Conservation (phyloP, 2,797 vertebrate genomes). For the Enoplosus armatus region DNA sequence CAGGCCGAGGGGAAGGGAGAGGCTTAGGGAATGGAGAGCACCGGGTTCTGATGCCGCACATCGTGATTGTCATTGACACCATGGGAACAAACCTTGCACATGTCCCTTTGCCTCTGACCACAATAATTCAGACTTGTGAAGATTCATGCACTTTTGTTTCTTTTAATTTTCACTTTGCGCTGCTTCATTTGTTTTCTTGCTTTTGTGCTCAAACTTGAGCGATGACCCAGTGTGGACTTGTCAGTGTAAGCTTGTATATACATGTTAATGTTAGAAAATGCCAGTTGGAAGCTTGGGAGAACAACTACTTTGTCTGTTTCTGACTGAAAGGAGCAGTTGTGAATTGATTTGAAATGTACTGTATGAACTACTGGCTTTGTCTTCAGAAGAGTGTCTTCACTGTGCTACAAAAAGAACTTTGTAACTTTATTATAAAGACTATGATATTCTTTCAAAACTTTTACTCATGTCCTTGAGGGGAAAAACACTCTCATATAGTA, state of each 20-base stretch:
- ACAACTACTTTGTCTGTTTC: neutral
- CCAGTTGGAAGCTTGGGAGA: neutral
- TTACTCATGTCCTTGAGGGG: no score
- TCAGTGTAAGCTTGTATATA: neutral
- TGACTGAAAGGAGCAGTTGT: neutral
- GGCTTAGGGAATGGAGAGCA: constrained; percentile 33
- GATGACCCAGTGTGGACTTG: neutral
- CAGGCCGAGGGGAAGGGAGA: constrained; percentile 51
- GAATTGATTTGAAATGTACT: neutral
- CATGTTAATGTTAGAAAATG: neutral
- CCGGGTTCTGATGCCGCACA: constrained; percentile 33
- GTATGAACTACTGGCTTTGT: neutral
- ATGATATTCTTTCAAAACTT: neutral
- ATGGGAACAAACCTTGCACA: constrained; percentile 25
- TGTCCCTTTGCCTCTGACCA: constrained; percentile 32
- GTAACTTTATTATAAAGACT: neutral
- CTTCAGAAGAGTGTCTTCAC: neutral
- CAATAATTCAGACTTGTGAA: constrained; percentile 42
- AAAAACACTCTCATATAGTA: no score
- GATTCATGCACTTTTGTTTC: neutral
- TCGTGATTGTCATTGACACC: constrained; percentile 45
- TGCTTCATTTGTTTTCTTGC: neutral
- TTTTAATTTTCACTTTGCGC: neutral
- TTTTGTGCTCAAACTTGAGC: neutral
- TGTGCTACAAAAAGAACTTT: neutral